phyloP scores from a whole-genome alignment of 2,797 vertebrate genomes.

The Cyprinodon diabolis region DNA sequence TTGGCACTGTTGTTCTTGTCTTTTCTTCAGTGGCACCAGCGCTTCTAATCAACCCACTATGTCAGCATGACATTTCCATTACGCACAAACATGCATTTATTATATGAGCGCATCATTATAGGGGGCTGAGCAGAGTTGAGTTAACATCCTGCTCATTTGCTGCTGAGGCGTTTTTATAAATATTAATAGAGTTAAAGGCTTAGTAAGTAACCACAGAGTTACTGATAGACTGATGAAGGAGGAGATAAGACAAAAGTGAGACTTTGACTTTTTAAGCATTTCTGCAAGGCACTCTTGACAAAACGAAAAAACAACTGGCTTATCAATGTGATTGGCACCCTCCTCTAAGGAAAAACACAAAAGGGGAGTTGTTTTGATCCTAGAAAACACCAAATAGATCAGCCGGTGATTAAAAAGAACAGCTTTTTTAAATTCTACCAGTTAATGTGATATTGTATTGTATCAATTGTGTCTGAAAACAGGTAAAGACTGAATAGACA shows the following conservation, averaged over 20 bases:
- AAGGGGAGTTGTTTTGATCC: background rate
- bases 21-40: background rate
- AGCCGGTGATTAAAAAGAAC: conserved; percentile 12
- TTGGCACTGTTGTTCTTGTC: conserved; percentile 1
- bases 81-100: conserved; percentile 2
- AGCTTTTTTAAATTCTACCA: conserved; percentile 10
- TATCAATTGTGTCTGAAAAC: conserved; percentile 16
- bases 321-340: conserved; percentile 26
- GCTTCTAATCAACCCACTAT: background rate
- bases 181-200: conserved; percentile 71
- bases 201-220: conserved; percentile 61
- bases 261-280: conserved; percentile 50
- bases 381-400: background rate
- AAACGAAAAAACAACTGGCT: conserved; percentile 49
- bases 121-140: conserved; percentile 1
- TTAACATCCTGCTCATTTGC: conserved; percentile 56
- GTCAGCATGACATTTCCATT: conserved; percentile 31
- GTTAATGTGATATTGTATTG: conserved; percentile 27
- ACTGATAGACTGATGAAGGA: conserved; percentile 49
- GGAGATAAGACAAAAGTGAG: conserved; percentile 19
- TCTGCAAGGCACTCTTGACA: conserved; percentile 23
- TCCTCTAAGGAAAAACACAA: conserved; percentile 20
- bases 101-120: conserved; percentile 33
- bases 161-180: conserved; percentile 31
- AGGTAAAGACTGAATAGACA: background rate